phyloP scores from a whole-genome alignment of 2,113 vertebrate species.

The Apaloderma vittatum region DNA sequence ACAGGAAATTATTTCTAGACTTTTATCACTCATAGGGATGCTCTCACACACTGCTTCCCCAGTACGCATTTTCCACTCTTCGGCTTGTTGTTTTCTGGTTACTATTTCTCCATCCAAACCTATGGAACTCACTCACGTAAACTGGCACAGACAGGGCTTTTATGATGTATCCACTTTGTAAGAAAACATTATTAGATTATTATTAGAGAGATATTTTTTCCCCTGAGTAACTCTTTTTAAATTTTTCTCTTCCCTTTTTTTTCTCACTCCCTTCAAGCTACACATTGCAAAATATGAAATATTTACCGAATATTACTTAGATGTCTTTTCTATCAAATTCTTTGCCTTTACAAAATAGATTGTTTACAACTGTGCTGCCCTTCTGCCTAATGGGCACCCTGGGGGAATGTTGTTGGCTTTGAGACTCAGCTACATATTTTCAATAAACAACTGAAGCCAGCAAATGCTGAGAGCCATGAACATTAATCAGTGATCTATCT shows the following conservation, averaged over 20 bases:
- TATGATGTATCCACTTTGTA: background rate
- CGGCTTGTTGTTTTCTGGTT: background rate
- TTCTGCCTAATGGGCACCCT: constrained; percentile 76
- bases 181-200: background rate
- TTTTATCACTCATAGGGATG: background rate
- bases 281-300: constrained; percentile 58
- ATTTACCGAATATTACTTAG: constrained; percentile 62
- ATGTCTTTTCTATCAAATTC: constrained; percentile 62
- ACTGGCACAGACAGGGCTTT: background rate
- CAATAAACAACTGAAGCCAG: constrained; percentile 62
- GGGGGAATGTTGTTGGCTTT: constrained; percentile 65
- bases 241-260: background rate
- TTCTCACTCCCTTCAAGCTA: constrained; percentile 25
- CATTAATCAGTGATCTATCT: constrained; percentile 74
- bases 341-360: constrained; percentile 74
- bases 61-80: background rate
- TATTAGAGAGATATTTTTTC: background rate
- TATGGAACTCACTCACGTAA: background rate
- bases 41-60: background rate
- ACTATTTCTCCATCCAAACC: background rate
- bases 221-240: background rate
- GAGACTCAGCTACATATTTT: constrained; percentile 71
- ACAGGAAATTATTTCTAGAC: background rate
- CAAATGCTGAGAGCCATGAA: constrained; percentile 34
- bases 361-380: constrained; percentile 71